A percentile compares a stretch with the other conserved stretches of the same genome.
These are phyloP conservation scores for Nyctibius grandis DNA, from an alignment of 2,797 vertebrate species.

Conservation along the genomic window DNA sequence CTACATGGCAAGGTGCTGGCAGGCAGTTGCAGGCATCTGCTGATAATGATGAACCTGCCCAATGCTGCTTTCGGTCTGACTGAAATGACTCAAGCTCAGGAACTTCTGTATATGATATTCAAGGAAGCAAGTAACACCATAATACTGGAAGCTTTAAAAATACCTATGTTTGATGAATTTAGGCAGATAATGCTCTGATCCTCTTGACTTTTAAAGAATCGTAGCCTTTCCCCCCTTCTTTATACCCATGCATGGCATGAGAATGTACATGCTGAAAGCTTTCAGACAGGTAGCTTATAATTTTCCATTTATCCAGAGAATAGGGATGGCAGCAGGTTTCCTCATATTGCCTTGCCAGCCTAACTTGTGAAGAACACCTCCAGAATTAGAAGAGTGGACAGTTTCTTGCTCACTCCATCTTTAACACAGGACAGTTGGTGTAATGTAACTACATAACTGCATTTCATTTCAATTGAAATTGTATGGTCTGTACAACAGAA, in stretches of 20 bases:
- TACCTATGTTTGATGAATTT: not conserved
- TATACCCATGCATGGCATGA: not conserved
- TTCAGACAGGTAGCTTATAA: not conserved
- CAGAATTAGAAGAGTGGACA: not conserved
- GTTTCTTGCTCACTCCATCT: not conserved
- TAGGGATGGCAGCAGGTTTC: not conserved
- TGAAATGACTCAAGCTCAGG: not conserved
- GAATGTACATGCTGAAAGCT: not conserved
- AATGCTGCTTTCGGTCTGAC: accelerated
- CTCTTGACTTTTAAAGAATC: not conserved
- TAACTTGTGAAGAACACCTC: not conserved
- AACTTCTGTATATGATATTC: not conserved
- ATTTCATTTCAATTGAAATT: not conserved
- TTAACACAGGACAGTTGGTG: not conserved
- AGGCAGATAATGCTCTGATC: not conserved
- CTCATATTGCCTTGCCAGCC: not conserved
- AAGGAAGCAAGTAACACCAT: not conserved
- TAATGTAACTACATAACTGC: not conserved
- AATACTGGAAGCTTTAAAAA: not conserved
- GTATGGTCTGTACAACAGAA: not conserved
- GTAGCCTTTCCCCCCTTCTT: not conserved
- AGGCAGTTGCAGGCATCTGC: not conserved
- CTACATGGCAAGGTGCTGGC: not conserved
- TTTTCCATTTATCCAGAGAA: not conserved
- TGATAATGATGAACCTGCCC: not conserved